Evolutionary conservation across 2,113 vertebrate species (phyloP), one percentile per base, ranked within the genome.

Genomic region (Stegastes partitus): DNA sequence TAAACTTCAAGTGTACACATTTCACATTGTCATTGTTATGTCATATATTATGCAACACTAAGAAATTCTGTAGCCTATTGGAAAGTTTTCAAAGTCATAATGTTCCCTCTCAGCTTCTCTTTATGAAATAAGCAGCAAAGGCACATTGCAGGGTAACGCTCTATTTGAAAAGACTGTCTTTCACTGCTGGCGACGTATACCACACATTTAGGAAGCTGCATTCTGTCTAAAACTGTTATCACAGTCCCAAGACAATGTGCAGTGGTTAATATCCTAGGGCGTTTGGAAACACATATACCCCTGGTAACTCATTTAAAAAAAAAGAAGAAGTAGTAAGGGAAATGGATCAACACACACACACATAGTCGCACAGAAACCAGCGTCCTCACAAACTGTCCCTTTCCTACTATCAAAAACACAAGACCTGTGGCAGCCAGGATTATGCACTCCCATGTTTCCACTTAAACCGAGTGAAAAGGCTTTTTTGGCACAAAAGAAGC

Each of bases 21-120:
- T 75, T 76, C 3, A 72, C 22, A 62, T 77, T 73, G 73, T 65
- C 51, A 74, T 6, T 69, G 59, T 44, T 23, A 67, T 42, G 4
- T 51, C 71, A 57, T 70, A 45, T 44, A 69, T 83, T 73, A 85
- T 69, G 65, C 66, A 88, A 81, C 7, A 49, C 18, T 53, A 37
- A 45, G 61, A 81, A 65, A 77, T 66, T 69, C 42, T 82, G 65
- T 11, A 65, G 47, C 28, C 53, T 44, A 47, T 34, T 64, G 19
- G 37, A 67, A 76, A 64, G 63, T 85, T 72, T 80, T 76, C 16
- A 64, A 62, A 79, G 61, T 47, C 53, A 66, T 59, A 70, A 49
- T 74, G 65, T 68, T 70, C 25, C 65, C 54, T 54, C 66, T 16
- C 16, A 62, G 47, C 37, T 58, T 80, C 47, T 42, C 22, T 71